Evolutionary conservation across 2,888 invertebrate genomes (phyloP).

Genomic region (Synanthedon andrenaeformis): DNA sequence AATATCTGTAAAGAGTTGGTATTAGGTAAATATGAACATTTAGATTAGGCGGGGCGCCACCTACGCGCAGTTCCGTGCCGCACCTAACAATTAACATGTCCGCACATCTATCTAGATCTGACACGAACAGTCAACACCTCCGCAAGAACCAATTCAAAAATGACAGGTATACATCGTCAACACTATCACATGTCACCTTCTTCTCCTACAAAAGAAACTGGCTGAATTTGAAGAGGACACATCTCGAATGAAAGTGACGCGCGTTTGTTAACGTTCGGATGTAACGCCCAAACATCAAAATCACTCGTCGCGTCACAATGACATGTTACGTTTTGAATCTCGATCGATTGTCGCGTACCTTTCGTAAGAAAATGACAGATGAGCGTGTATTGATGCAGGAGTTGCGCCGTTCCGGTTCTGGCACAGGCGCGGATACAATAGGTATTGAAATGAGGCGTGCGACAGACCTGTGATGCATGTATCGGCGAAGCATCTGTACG

Average conservation of each 20-base stretch:
- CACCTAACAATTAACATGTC: constrained; percentile 61
- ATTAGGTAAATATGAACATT: no score
- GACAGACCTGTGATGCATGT: constrained; percentile 37
- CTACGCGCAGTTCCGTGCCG: constrained; percentile 1
- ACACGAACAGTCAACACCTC: constrained; percentile 51
- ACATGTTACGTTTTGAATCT: constrained; percentile 50
- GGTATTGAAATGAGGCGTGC: constrained; percentile 55
- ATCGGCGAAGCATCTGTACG: constrained; percentile 51
- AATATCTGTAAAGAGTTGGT: no score
- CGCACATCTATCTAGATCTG: constrained; percentile 49
- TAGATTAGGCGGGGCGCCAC: not conserved
- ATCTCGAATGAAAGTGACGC: constrained; percentile 10
- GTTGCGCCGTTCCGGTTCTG: constrained; percentile 39
- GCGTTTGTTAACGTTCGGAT: constrained; percentile 46
- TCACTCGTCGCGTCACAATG: constrained; percentile 41
- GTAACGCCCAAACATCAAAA: constrained; percentile 37
- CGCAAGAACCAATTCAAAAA: constrained; percentile 50
- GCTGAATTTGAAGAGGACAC: constrained; percentile 33
- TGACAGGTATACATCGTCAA: constrained; percentile 55
- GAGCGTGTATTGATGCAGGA: constrained; percentile 33
- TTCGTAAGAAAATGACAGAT: constrained; percentile 50
- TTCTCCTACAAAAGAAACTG: constrained; percentile 21
- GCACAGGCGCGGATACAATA: constrained; percentile 37
- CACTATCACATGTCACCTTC: constrained; percentile 43
- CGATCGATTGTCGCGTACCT: constrained; percentile 53